Base-by-base conservation (phyloP, 1,140 invertebrate species). In the Diorhabda elongata region DNA sequence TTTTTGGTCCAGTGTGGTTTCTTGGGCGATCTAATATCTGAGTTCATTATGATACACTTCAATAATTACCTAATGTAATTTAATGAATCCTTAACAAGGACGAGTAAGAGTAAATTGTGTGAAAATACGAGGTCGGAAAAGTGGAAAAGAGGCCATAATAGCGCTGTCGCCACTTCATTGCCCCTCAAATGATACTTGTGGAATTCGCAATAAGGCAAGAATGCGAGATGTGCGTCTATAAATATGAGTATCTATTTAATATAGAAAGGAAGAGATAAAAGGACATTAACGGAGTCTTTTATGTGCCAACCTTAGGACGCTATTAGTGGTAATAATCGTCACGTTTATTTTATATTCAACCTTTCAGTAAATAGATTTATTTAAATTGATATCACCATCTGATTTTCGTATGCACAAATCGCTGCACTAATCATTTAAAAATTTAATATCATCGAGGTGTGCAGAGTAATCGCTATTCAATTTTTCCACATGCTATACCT, bases 121-220 rank as follows among this genome's bases (percentile, higher is more conserved):
- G n/a, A n/a, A 52, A 52, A 52, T 6, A 52, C n/a, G 47, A 52
- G 8, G 42, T 3, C 11, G 61, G 44, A 42, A 44, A 44, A 62
- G 61, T 11, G 42, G 61, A 47, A 47, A 62, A 62, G 61, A 44
- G 42, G 42, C 7, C 62, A 66, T 69, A 73, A 73, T 71, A 76
- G 72, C 66, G 70, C 71, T 71, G 70, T 76, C 72, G 72, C 74
- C 75, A 76, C 75, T 78, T 78, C 74, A 78, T 76, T 78, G 76
- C 73, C 74, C 47, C 73, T 68, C 72, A 76, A 79, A 79, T 78
- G 77, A 79, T 79, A 79, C 77, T 79, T 78, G 74, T 64, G 76
- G 77, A 79, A 79, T 79, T 79, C 75, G 76, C 77, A 79, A 79
- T 79, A 79, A 79, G 72, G 72, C 68, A 76, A 71, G 76, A 78